Conservation (phyloP, 2,888 invertebrate species). For the Pelosia muscerda region DNA sequence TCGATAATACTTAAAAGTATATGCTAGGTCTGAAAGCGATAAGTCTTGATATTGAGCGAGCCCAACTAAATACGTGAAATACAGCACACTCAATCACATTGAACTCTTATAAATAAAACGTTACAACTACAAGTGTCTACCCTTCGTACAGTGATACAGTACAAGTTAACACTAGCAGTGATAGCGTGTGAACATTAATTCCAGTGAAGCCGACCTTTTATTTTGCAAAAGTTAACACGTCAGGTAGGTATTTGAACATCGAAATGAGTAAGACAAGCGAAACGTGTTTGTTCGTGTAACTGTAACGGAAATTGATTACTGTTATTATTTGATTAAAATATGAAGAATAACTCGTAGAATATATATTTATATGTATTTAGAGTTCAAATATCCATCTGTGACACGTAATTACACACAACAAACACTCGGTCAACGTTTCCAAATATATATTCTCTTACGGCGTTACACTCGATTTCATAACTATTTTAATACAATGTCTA, state of each 20-base stretch:
- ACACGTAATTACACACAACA: slow-evolving; percentile 82
- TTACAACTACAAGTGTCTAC: slow-evolving; percentile 34
- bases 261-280: slow-evolving; percentile 69
- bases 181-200: slow-evolving; percentile 57
- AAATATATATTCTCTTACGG: slow-evolving; percentile 85
- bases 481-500: slow-evolving; percentile 82
- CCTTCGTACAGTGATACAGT: slow-evolving; percentile 35
- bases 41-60: slow-evolving; percentile 86
- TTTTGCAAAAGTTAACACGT: slow-evolving; percentile 48
- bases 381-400: slow-evolving; percentile 80
- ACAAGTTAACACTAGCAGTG: slow-evolving; percentile 63
- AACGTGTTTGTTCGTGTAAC: slow-evolving; percentile 78
- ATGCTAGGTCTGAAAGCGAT: slow-evolving; percentile 80
- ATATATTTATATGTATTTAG: slow-evolving; percentile 71
- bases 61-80: slow-evolving; percentile 81
- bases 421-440: slow-evolving; percentile 82
- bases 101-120: slow-evolving; percentile 56
- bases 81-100: slow-evolving; percentile 78
- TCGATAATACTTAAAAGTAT: slow-evolving; percentile 79
- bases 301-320: slow-evolving; percentile 70
- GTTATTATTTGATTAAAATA: slow-evolving; percentile 72
- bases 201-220: slow-evolving; percentile 46
- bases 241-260: slow-evolving; percentile 51
- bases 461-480: slow-evolving; percentile 80
- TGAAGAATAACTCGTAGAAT: slow-evolving; percentile 72